Evolutionary conservation across 2,888 invertebrate genomes (phyloP), one percentile per base, ranked within the genome.

Genomic region (Miltochrista miniata): DNA sequence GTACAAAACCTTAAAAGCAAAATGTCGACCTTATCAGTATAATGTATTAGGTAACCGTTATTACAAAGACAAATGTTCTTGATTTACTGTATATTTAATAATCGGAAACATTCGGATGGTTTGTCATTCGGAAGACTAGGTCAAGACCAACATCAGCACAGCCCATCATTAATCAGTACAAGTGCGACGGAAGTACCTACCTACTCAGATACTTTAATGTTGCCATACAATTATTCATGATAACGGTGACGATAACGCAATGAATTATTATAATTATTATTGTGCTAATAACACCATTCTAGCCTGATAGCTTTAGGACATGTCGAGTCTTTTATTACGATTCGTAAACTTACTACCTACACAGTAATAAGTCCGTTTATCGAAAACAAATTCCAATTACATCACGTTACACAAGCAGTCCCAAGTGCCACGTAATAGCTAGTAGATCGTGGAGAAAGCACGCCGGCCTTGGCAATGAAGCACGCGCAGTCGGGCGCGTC

Each of bases 401-500:
- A 79, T 84, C 80, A 83, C 70, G 72, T 77, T 81, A 78, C 79
- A 80, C 79, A 80, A 83, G 76, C 76, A 68, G 70, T 70, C 72
- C 70, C 71, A 68, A 74, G 73, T 68, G 75, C 72, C 69, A 74
- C 83, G 83, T 85, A 86, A 86, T 74, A 75, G 73, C 74, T 76
- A 63, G 74, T 74, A 72, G 76, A 76, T 72, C 68, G 76, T 70
- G 79, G 88, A 87, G 90, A 90, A 90, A 89, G 90, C 89, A 81
- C 72, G 71, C 61, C 75, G 89, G 86, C 90, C 90, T 90, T 90
- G 90, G 87, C 90, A 87, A 78, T 90, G 90, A 84, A 79, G 81
- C 80, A 77, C 61, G 78, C 70, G 75, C 81, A 81, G 71, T 70
- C 79, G 77, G 67, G 70, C 79, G 76, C 69, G 76, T 68, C 79